Conservation (phyloP, 37 sponge, comb jelly and placozoan genomes). For the Diacarnus erythraeanus region DNA sequence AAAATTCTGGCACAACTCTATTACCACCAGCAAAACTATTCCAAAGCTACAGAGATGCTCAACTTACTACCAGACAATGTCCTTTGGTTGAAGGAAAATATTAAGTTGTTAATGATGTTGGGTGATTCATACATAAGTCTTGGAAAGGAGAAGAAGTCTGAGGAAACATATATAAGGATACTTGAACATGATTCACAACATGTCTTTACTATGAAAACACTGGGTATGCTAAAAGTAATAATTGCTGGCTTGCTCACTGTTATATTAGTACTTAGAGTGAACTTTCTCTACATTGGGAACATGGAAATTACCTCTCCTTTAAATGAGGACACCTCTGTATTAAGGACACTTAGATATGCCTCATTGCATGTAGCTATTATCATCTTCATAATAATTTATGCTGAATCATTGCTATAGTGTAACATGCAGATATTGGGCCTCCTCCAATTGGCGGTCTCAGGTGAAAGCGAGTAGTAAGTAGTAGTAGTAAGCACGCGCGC, state of each 20-base stretch:
- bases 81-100: not conserved
- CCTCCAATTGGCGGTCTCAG: no score
- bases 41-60: not conserved
- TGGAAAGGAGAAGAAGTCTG: not conserved
- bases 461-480: not conserved
- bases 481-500: slow-evolving; percentile 11
- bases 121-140: slow-evolving; percentile 7
- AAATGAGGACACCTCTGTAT: no score
- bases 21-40: not conserved
- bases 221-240: no score
- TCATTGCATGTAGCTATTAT: no score
- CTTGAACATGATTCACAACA: slow-evolving; percentile 26
- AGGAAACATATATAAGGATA: slow-evolving; percentile 8
- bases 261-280: no score
- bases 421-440: no score
- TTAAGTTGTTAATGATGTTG: not conserved
- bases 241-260: no score
- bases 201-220: slow-evolving; percentile 26
- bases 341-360: no score
- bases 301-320: no score
- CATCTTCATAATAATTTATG: no score
- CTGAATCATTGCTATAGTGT: no score
- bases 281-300: no score
- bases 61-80: not conserved
- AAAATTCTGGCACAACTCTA: slow-evolving; percentile 14